Evolutionary conservation across 2,888 invertebrate genomes (phyloP), one percentile per base, ranked within the genome.

Genomic region (Drosophila hawaiiensis): DNA sequence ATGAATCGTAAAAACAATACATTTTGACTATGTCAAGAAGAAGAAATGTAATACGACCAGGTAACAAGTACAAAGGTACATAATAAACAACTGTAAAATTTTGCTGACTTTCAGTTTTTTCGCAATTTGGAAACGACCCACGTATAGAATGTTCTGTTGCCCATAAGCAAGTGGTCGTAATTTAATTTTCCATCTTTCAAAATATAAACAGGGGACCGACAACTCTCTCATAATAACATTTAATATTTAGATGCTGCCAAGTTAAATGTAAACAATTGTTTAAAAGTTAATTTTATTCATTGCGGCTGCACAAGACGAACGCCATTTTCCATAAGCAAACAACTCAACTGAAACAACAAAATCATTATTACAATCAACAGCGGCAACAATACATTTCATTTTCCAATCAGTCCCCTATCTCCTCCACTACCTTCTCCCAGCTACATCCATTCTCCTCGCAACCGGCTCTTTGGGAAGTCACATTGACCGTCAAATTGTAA

Each of bases 401-500:
- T 83, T 62, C 64, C 68, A 68, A 29, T 14, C 39, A 12, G 19
- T 29, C 19, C 28, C 31, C 19, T 22, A 28, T 25, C 39, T n/a
- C 39, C 31, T 12, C 14, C 19, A 29, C 16, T 55, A 6, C 7
- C 37, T 6, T 4, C 12, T 37, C n/a, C 14, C 35, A 49, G 7
- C 28, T 29, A 22, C 49, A 39, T 37, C 16, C 41, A 33, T 12
- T 19, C 14, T 39, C 37, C 39, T 16, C 19, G 25, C 71, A 58
- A 49, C 56, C 29, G 56, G 50, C 73, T 61, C 63, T 56, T 59
- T 67, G 65, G 61, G 43, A 76, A 80, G 74, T 78, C 75, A 73
- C 76, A 86, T 83, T 83, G 87, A 77, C 89, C 82, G 85, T 78
- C 87, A 86, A 86, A 89, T 86, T 82, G 89, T 89, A 89, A 89